Evolutionary conservation across 2,888 invertebrate genomes (phyloP).

Genomic region (Caenorhabditis panamensis): DNA sequence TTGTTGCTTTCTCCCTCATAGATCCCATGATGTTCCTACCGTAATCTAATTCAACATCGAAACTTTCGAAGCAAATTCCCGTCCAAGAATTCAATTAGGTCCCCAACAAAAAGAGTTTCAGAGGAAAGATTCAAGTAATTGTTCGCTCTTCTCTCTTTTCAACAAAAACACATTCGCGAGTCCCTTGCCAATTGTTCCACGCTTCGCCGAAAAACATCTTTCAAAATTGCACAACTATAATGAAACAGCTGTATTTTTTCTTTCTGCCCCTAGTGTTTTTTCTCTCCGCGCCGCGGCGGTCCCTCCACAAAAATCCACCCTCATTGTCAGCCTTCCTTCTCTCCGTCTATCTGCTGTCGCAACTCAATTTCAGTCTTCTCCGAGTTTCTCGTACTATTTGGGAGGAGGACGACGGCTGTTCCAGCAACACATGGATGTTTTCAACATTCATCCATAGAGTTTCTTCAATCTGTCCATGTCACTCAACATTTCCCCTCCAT

Average conservation of each 20-base stretch:
- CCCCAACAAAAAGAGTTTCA: constrained; percentile 17
- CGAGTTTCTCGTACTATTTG: constrained; percentile 52
- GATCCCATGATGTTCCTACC: background rate
- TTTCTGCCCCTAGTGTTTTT: background rate
- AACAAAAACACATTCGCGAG: constrained; percentile 54
- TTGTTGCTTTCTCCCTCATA: too few relatives aligned
- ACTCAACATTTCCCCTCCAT: constrained; percentile 54
- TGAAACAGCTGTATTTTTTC: constrained; percentile 61
- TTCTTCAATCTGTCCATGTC: constrained; percentile 60
- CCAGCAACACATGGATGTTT: constrained; percentile 59
- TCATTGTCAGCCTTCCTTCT: constrained; percentile 16
- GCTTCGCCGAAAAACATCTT: constrained; percentile 50
- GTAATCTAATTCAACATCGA: background rate
- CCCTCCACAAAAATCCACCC: constrained; percentile 44
- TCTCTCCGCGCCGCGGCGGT: constrained; percentile 1
- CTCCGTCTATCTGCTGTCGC: constrained; percentile 17
- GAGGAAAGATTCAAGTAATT: constrained; percentile 37
- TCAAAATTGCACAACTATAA: constrained; percentile 60
- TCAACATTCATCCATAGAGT: constrained; percentile 54
- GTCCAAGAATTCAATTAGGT: constrained; percentile 3
- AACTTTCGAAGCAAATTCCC: background rate
- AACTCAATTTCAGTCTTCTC: constrained; percentile 46
- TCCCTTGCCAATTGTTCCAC: constrained; percentile 55
- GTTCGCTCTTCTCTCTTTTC: constrained; percentile 43
- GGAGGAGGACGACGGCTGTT: constrained; percentile 40